Conservation (phyloP, 1,140 invertebrate genomes). For the Lepidurus couesii region DNA sequence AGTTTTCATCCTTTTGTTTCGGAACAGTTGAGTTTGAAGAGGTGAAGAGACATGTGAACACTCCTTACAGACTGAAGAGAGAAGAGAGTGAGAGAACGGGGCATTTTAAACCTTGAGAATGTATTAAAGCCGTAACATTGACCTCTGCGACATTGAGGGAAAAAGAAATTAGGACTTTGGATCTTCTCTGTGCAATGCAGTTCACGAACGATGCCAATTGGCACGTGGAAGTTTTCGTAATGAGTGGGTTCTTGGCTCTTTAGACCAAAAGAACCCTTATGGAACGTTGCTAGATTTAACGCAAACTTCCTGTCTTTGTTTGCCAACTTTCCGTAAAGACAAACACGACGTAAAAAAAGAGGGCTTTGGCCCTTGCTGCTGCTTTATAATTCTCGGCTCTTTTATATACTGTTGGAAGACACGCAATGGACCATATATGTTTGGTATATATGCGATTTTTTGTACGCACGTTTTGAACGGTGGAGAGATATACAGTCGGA, state of each 20-base stretch:
- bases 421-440: not conserved
- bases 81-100: not conserved
- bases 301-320: slow-evolving; percentile 9
- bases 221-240: not conserved
- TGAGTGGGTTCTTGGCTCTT: not conserved
- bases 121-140: not conserved
- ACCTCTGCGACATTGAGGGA: not conserved
- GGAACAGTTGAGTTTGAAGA: not conserved
- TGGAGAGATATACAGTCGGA: not conserved
- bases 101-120: not conserved
- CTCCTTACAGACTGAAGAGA: not conserved
- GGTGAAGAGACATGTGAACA: not conserved
- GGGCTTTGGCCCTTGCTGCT: not conserved
- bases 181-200: not conserved
- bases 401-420: not conserved
- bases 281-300: not conserved
- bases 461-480: not conserved
- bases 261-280: not conserved
- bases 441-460: not conserved
- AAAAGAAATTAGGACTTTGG: not conserved
- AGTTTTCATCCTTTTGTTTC: not conserved
- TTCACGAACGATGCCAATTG: not conserved
- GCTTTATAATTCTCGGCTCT: not conserved
- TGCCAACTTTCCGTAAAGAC: slow-evolving; percentile 13
- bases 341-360: not conserved